These are phyloP conservation scores for Smutsia gigantea DNA, from an alignment of 2,797 vertebrate species.

Conservation along the genomic window DNA sequence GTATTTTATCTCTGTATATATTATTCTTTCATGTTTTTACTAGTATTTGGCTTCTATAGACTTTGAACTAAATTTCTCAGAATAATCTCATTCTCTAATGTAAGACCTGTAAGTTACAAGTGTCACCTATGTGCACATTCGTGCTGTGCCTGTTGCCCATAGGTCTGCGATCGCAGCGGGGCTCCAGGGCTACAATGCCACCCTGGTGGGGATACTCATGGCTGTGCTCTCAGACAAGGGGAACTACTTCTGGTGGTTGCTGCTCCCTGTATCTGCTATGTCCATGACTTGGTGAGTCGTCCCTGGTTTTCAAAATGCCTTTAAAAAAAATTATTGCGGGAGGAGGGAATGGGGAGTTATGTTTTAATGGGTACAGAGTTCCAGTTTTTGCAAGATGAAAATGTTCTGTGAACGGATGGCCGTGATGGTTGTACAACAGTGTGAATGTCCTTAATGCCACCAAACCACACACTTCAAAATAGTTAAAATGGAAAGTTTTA, in stretches of 20 bases:
- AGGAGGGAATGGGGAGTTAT: background rate
- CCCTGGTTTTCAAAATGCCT: background rate
- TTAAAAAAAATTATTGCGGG: background rate
- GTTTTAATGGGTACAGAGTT: background rate
- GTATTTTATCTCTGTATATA: background rate
- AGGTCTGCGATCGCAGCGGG: conserved; percentile 95
- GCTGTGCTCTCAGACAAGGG: conserved; percentile 92
- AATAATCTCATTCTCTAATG: background rate
- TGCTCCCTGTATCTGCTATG: conserved; percentile 92
- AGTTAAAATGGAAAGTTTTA: background rate
- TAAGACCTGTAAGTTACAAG: background rate
- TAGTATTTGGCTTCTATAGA: background rate
- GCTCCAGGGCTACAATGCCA: conserved; percentile 95
- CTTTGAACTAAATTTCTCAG: background rate
- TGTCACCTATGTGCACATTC: background rate
- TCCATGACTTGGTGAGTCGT: conserved; percentile 95
- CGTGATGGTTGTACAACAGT: background rate
- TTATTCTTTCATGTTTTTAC: background rate
- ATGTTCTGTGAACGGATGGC: background rate
- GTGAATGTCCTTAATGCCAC: background rate
- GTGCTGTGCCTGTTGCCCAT: background rate
- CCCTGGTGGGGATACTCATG: conserved; percentile 95
- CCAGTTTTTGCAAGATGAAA: background rate
- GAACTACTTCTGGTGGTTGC: conserved; percentile 97
- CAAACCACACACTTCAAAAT: background rate